Evolutionary conservation across 92 coral and sea anemone genomes (phyloP).

Genomic region (Paragorgia papillata): DNA sequence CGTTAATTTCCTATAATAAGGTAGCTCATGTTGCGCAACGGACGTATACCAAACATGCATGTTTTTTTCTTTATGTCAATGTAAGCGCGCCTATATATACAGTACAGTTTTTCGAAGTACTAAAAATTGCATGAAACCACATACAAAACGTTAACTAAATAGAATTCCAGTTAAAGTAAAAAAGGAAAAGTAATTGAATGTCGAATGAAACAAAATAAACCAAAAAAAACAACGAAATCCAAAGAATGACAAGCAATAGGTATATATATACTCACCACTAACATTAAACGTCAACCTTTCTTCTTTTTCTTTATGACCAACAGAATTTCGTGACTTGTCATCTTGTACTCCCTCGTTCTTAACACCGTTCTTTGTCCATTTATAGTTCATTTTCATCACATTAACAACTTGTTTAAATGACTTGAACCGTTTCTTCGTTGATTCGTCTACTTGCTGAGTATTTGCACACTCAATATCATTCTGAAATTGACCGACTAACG

Average conservation of each 20-base stretch:
- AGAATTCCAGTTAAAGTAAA: too few relatives aligned
- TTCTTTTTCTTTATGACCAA: constrained; percentile 34
- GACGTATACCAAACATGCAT: too few relatives aligned
- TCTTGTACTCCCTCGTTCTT: constrained; percentile 42
- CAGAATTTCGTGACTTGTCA: constrained; percentile 5
- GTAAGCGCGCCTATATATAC: too few relatives aligned
- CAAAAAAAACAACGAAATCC: too few relatives aligned
- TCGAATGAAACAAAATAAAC: not conserved
- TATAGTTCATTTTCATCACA: constrained; percentile 10
- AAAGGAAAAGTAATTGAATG: too few relatives aligned
- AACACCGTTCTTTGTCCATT: constrained; percentile 31
- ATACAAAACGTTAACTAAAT: too few relatives aligned
- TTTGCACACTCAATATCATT: not conserved
- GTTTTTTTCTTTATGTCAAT: too few relatives aligned
- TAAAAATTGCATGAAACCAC: too few relatives aligned
- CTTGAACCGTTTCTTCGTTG: constrained; percentile 1
- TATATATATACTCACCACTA: constrained; percentile 80
- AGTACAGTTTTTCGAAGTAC: too few relatives aligned
- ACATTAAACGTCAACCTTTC: constrained; percentile 84
- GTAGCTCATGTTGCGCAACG: too few relatives aligned
- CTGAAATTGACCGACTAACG: not conserved
- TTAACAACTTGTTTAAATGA: constrained; percentile 20
- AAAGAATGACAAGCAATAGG: too few relatives aligned
- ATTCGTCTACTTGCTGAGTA: not conserved
- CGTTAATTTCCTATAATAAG: too few relatives aligned